phyloP scores from a whole-genome alignment of 2,797 vertebrate species.

The Sebastes nivosus region DNA sequence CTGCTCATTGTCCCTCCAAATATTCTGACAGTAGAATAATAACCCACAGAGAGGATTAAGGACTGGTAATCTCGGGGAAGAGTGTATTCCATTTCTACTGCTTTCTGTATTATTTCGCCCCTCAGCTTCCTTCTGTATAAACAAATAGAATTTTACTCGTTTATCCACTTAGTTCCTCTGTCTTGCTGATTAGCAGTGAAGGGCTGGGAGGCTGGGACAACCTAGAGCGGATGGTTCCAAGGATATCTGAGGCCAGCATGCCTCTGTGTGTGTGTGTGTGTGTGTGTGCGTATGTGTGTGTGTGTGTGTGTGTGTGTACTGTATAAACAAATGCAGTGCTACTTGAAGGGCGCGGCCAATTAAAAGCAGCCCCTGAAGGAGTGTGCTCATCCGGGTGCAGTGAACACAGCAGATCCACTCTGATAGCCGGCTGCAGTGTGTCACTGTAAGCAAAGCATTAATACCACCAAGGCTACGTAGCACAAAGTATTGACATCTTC shows the following conservation, averaged over 20 bases:
- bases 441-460: constrained; percentile 48
- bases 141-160: constrained; percentile 63
- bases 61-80: constrained; percentile 60
- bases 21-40: constrained; percentile 63
- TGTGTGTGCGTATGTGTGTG: not conserved
- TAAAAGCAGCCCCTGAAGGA: constrained; percentile 67
- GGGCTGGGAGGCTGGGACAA: constrained; percentile 59
- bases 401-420: constrained; percentile 55
- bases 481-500: constrained; percentile 43
- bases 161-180: constrained; percentile 71
- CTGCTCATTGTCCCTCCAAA: constrained; percentile 49
- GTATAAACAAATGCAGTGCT: constrained; percentile 60
- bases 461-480: constrained; percentile 14
- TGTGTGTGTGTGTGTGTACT: constrained; percentile 9
- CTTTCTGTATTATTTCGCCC: constrained; percentile 41
- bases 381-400: constrained; percentile 70
- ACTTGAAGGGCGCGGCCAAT: constrained; percentile 68
- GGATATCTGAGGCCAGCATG: constrained; percentile 58
- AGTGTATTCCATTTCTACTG: constrained; percentile 47
- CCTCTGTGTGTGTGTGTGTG: constrained; percentile 4
- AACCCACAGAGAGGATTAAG: constrained; percentile 70
- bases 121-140: constrained; percentile 54
- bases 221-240: constrained; percentile 63
- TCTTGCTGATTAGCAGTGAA: constrained; percentile 64
- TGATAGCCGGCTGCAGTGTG: constrained; percentile 55